Base-by-base conservation (phyloP, 2,888 invertebrate genomes). In the Stenodera caucasica region DNA sequence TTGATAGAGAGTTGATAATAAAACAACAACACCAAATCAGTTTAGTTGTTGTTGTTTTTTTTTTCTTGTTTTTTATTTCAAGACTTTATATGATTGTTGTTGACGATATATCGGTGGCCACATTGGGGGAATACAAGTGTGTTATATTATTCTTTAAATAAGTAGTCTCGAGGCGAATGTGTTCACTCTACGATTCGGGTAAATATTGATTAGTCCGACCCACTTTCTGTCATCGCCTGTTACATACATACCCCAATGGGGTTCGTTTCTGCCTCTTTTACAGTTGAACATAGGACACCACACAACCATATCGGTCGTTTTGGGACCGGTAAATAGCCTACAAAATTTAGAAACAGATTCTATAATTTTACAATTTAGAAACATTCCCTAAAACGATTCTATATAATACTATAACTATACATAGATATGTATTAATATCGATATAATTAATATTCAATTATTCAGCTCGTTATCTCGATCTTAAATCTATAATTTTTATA, bases 71-170 rank as follows among this genome's bases (percentile, higher is more conserved):
- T 4, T 37, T 37, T 37, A 37, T 37, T 14, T 15, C 40, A 6
- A 2, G 3, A n/a, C 33, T 33, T 2, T 33, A 33, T 33, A 33
- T 11, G 45, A 12, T n/a, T 45, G 45, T 45, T 45, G 45, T 45
- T 23, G 45, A 45, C 45, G 45, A 45, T 18, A 45, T 45, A 45
- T 45, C 18, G n/a, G n/a, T 12, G 11, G 45, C 45, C 45, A 45
- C 45, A 45, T 45, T 45, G 45, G 45, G 33, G 51, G 50, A 54
- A 63, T 37, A 59, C 67, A 66, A 67, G 67, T 66, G 64, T 64
- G 64, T 64, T 64, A 66, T 64, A 67, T 67, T 67, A 69, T 69
- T 69, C 67, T 66, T 65, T 65, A 64, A 65, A 66, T 67, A 69
- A 69, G 65, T 63, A 64, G 64, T 63, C 63, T 60, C 63, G 14